phyloP scores from a whole-genome alignment of 2,113 vertebrate species.

The Perognathus longimembris region DNA sequence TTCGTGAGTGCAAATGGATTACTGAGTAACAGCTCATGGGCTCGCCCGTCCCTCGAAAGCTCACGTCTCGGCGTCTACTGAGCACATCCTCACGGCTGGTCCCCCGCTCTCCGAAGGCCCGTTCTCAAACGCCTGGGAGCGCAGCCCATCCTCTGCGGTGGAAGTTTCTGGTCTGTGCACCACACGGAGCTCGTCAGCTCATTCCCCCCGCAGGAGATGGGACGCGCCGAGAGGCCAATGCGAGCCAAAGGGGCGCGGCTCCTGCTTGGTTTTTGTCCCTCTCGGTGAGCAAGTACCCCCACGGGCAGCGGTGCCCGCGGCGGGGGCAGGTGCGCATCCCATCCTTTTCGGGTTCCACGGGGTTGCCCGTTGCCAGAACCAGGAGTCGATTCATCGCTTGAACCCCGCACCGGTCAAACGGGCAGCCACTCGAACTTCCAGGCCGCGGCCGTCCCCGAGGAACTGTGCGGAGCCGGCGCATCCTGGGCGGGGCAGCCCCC shows the following conservation, averaged over 20 bases:
- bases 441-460: constrained; percentile 56
- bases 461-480: too few relatives aligned
- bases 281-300: background rate
- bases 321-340: accelerated
- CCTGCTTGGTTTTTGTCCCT: background rate
- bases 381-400: background rate
- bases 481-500: background rate
- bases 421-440: background rate
- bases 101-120: accelerated
- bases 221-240: background rate
- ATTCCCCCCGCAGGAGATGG: background rate
- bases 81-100: accelerated
- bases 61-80: accelerated
- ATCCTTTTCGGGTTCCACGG: accelerated
- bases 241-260: too few relatives aligned
- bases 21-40: too few relatives aligned
- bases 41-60: too few relatives aligned
- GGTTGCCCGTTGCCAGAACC: accelerated
- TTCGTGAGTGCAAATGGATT: background rate
- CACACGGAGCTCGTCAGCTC: accelerated
- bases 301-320: accelerated
- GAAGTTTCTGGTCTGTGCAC: background rate
- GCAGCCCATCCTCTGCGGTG: accelerated
- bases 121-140: accelerated
- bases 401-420: background rate